Base-by-base conservation (phyloP, 2,888 invertebrate species). In the Drosophila barbarae region DNA sequence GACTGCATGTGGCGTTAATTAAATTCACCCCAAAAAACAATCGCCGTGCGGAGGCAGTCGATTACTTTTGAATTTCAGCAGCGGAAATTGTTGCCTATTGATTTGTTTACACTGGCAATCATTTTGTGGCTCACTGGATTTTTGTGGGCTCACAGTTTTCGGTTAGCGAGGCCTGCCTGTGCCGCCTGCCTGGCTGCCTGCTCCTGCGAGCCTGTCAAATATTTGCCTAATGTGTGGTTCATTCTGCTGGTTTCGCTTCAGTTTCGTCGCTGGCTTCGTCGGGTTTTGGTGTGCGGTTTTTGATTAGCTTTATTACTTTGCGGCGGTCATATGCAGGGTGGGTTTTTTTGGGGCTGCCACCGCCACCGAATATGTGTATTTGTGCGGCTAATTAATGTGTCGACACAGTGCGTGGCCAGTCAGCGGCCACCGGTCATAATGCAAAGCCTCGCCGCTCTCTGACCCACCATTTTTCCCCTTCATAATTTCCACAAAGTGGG, bases 231-330 rank as follows among this genome's bases (percentile, higher is more conserved):
- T 81, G 72, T 81, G 80, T 72, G 81, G 81, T 80, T 69, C 69
- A 66, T 69, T 80, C 66, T 72, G 68, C 60, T 68, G 77, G 53
- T 76, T 73, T 74, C 67, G 61, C 35, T 34, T 41, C 55, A 50
- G 34, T 52, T 42, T 49, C 42, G 49, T 34, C 42, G 39, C 18
- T 36, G 42, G 21, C 35, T 51, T 42, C 28, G 58, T 34, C 34
- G 49, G 64, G 54, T 54, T 64, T 71, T 36, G 70, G 60, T 77
- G 70, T 74, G 72, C 73, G 81, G 75, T 77, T 85, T 81, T 81
- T 81, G 81, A 81, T 85, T 81, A 81, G 85, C 84, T 80, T 85
- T 81, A 81, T 81, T 83, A 80, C 76, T 81, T 73, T 81, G 76
- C 72, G 85, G 76, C 51, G 44, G 26, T 38, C 46, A 54, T 63